Evolutionary conservation across 2,797 vertebrate genomes (phyloP).

Genomic region (Nothura maculosa): DNA sequence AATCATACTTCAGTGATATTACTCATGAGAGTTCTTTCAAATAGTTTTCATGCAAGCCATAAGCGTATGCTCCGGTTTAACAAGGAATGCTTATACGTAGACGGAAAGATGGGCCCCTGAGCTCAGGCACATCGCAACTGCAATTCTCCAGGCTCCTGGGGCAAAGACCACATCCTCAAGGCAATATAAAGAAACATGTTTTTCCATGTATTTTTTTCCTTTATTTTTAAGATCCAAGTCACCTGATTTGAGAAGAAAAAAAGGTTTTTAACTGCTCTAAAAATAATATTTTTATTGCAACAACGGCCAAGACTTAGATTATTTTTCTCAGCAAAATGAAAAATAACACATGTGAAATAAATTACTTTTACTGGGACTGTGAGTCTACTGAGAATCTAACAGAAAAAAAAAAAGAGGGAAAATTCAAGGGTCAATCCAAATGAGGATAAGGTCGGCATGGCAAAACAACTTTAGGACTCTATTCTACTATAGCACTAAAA

Average conservation of each 20-base stretch:
- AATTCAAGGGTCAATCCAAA: conserved; percentile 10
- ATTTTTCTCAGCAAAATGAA: conserved; percentile 45
- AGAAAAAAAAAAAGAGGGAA: conserved; percentile 9
- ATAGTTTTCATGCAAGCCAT: conserved; percentile 12
- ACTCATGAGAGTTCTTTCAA: conserved; percentile 22
- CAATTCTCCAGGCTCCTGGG: neutral
- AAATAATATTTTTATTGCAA: conserved; percentile 26
- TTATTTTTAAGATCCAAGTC: neutral
- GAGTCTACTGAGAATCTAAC: conserved; percentile 28
- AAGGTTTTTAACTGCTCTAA: neutral
- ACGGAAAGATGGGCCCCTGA: conserved; percentile 19
- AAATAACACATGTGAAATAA: conserved; percentile 59
- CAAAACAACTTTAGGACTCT: neutral
- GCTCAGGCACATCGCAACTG: neutral
- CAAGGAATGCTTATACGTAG: conserved; percentile 13
- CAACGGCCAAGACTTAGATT: neutral
- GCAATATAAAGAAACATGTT: conserved; percentile 2
- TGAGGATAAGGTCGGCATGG: neutral
- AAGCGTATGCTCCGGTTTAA: neutral
- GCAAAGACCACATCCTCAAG: conserved; percentile 1
- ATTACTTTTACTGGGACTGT: conserved; percentile 18
- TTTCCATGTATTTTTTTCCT: neutral
- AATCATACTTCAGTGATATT: conserved; percentile 24
- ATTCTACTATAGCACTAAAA: neutral
- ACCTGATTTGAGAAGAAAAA: neutral